Evolutionary conservation across 2,113 vertebrate genomes (phyloP), one percentile per base, ranked within the genome.

Genomic region (Terrapene triunguis): DNA sequence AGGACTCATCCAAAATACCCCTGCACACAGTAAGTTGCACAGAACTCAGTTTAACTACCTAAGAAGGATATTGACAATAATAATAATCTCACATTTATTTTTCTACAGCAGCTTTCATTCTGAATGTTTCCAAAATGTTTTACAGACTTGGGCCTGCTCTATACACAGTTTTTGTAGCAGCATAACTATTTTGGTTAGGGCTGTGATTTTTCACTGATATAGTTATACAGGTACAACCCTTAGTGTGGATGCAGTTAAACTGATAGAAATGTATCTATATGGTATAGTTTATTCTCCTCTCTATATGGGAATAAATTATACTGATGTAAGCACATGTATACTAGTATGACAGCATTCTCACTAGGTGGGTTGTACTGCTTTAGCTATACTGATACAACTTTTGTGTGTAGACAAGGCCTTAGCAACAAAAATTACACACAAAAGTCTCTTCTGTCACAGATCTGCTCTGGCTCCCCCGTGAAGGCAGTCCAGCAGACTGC

Each of bases 131-230:
- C 38, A 38, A 44, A 76, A 27, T 13, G 5, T 76, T 95, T 92
- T 86, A 93, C 25, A 72, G 25, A 86, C 85, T 88, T 90, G 80
- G n/a, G 24, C 32, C 79, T 59, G 27, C 4, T 76, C 21, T 53
- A 24, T 38, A 38, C 51, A 35, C 21, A 69, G 24, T 72, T 90
- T 94, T 85, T 84, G 22, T 89, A 90, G 21, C 35, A 84, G 38
- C 22, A 80, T 29, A 89, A 89, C 10, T 90, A 55, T 89, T 90
- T 90, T 89, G 48, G n/a, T 89, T 89, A 89, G 82, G 85, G 17
- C 10, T 5, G 82, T 89, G 32, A 51, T 80, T 89, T 92, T 82
- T 62, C 29, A n/a, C 14, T 35, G 32, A n/a, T 69, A 38, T 5
- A 19, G 35, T 44, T 38, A 25, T 83, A 84, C 69, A 90, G 35